Conservation (phyloP, 2,113 vertebrate genomes). For the Pygoscelis adeliae region DNA sequence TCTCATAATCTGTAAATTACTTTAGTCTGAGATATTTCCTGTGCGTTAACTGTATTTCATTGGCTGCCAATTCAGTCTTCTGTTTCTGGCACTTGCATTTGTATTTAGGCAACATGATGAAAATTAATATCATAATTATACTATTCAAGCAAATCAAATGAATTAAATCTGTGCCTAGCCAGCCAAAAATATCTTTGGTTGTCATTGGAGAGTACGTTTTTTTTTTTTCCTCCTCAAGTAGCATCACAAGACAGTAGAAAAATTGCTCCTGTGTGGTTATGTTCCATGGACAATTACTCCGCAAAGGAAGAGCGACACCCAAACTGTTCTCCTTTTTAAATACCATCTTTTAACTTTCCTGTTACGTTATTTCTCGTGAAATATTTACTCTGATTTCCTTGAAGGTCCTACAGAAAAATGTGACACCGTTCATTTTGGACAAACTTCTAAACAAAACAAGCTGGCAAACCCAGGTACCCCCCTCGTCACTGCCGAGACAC, state of each 20-base stretch:
- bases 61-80: slow-evolving; percentile 32
- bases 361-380: background rate
- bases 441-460: background rate
- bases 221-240: background rate
- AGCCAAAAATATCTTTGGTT: slow-evolving; percentile 38
- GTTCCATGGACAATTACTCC: background rate
- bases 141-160: slow-evolving; percentile 26
- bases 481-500: background rate
- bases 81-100: slow-evolving; percentile 28
- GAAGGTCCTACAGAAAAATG: background rate
- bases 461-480: background rate
- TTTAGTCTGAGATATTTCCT: background rate
- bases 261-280: background rate
- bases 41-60: background rate
- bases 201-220: background rate
- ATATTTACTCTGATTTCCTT: background rate
- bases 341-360: background rate
- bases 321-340: background rate
- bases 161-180: slow-evolving; percentile 17
- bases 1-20: slow-evolving; percentile 13
- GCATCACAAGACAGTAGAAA: background rate
- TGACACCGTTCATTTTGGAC: background rate
- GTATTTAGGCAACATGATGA: slow-evolving; percentile 39
- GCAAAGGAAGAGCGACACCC: background rate
- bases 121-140: slow-evolving; percentile 58